phyloP scores from a whole-genome alignment of 2,797 vertebrate genomes.

The Podarcis lilfordi region DNA sequence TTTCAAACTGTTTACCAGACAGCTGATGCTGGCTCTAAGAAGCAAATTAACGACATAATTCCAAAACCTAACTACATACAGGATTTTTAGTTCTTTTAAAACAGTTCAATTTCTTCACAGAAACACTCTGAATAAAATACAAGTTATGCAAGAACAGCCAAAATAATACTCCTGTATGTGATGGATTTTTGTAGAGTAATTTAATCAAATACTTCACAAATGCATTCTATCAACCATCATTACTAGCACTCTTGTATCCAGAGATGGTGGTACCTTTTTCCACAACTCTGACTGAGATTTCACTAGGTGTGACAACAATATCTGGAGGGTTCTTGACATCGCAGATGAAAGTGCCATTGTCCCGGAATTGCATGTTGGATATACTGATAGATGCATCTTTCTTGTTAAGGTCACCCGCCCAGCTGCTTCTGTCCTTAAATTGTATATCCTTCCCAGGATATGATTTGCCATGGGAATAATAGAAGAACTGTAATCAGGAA shows the following conservation, averaged over 20 bases:
- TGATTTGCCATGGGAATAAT: slow-evolving; percentile 80
- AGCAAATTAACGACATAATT: no score
- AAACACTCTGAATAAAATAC: not conserved
- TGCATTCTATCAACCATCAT: not conserved
- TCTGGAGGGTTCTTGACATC: slow-evolving; percentile 93
- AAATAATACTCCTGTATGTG: not conserved
- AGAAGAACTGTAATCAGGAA: slow-evolving; percentile 84
- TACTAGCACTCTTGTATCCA: not conserved
- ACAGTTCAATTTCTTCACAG: not conserved
- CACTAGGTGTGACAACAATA: slow-evolving; percentile 81
- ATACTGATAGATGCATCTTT: slow-evolving; percentile 91
- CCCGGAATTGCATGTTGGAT: slow-evolving; percentile 86
- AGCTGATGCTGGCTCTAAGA: no score
- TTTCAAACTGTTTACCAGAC: no score
- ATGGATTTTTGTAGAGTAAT: not conserved
- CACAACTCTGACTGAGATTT: slow-evolving; percentile 87
- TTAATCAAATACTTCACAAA: not conserved
- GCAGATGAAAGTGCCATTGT: slow-evolving; percentile 93
- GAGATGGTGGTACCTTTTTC: slow-evolving; percentile 83
- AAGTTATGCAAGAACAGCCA: not conserved
- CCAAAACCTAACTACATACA: no score
- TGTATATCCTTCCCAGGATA: slow-evolving; percentile 74
- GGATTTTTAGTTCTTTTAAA: no score
- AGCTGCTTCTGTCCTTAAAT: slow-evolving; percentile 87
- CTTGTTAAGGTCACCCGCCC: slow-evolving; percentile 92